phyloP scores from a whole-genome alignment of 2,888 invertebrate genomes.

The Junonia oenone region DNA sequence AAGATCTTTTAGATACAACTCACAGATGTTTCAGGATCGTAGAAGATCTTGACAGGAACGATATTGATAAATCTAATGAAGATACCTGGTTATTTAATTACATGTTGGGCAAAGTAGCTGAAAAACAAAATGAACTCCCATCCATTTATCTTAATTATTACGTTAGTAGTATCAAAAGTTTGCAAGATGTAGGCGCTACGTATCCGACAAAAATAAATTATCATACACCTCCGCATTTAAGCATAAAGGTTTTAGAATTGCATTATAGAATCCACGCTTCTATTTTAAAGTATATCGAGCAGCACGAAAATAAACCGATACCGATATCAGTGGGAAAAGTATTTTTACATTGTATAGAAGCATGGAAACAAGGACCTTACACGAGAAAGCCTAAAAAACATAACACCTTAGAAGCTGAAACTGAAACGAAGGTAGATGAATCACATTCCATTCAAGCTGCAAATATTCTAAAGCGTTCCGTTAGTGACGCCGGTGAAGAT shows the following conservation, averaged over 20 bases:
- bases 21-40: constrained; percentile 88
- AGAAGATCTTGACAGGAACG: constrained; percentile 77
- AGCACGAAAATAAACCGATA: constrained; percentile 85
- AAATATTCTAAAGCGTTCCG: constrained; percentile 69
- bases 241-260: constrained; percentile 93
- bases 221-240: constrained; percentile 88
- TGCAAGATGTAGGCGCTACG: constrained; percentile 88
- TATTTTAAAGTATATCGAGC: constrained; percentile 91
- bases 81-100: constrained; percentile 96
- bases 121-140: constrained; percentile 89
- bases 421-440: constrained; percentile 42
- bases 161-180: constrained; percentile 85
- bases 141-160: constrained; percentile 89
- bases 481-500: constrained; percentile 70
- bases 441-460: constrained; percentile 53
- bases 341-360: constrained; percentile 78
- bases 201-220: constrained; percentile 94
- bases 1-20: constrained; percentile 88
- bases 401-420: constrained; percentile 40
- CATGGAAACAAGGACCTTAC: constrained; percentile 68
- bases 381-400: constrained; percentile 57
- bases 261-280: constrained; percentile 92
- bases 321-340: constrained; percentile 79
- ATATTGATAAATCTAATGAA: constrained; percentile 82
- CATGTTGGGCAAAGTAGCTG: constrained; percentile 96